Evolutionary conservation across 2,888 invertebrate genomes (phyloP).

Genomic region (Catonia carolina): DNA sequence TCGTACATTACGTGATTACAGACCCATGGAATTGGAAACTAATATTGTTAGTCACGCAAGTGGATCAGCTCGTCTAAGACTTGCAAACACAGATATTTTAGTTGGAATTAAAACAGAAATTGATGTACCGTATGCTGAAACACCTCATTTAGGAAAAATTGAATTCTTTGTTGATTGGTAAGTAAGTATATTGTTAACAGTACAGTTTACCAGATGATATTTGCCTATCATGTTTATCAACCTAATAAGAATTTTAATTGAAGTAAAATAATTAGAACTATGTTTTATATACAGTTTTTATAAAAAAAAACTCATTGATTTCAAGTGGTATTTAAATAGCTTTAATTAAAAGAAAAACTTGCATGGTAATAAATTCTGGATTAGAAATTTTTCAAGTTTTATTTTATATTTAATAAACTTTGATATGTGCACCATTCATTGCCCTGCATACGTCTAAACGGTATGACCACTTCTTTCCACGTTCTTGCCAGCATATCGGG

Average conservation of each 20-base stretch:
- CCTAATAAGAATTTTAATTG: neutral
- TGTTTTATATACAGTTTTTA: too few species aligned
- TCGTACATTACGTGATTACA: constrained; percentile 67
- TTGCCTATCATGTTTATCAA: neutral
- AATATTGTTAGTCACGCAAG: constrained; percentile 78
- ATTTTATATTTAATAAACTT: too few species aligned
- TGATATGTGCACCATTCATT: too few species aligned
- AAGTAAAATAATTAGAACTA: neutral
- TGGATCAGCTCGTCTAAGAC: constrained; percentile 74
- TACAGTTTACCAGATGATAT: neutral
- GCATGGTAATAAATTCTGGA: too few species aligned
- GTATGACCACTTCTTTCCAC: too few species aligned
- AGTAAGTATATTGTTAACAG: constrained; percentile 31
- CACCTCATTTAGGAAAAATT: constrained; percentile 74
- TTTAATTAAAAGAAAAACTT: too few species aligned
- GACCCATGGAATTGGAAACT: constrained; percentile 81
- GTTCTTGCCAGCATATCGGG: too few species aligned
- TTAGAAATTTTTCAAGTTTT: too few species aligned
- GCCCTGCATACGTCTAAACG: too few species aligned
- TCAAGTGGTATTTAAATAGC: too few species aligned
- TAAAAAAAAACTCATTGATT: too few species aligned
- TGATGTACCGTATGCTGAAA: constrained; percentile 66
- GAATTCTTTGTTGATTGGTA: constrained; percentile 97
- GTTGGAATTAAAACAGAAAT: constrained; percentile 89
- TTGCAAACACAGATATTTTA: constrained; percentile 89